These are phyloP conservation scores for Ectemnius continuus DNA, from an alignment of 2,888 invertebrate genomes.

Conservation along the genomic window DNA sequence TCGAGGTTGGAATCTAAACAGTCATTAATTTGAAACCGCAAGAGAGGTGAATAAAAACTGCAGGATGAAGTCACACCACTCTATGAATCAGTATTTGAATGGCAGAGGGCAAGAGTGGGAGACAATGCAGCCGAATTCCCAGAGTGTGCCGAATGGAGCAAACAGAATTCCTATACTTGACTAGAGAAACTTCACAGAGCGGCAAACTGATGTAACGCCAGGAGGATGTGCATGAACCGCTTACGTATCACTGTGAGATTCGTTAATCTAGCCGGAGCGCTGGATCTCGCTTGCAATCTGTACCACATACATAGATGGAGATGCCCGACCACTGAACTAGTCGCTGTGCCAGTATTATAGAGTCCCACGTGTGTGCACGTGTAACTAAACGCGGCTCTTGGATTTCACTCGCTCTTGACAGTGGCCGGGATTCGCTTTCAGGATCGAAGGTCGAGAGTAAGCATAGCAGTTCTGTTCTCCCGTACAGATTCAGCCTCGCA, in stretches of 20 bases:
- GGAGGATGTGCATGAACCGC: neutral
- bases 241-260: constrained; percentile 22
- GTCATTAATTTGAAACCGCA: no score
- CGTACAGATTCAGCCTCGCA: no score
- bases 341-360: neutral
- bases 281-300: constrained; percentile 17
- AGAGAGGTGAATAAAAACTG: no score
- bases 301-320: neutral
- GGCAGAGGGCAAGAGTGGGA: no score
- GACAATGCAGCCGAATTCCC: no score
- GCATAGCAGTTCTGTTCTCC: neutral
- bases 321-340: no score
- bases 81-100: no score
- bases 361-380: neutral
- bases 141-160: no score
- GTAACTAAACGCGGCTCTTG: constrained; percentile 17
- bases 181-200: no score
- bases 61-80: no score
- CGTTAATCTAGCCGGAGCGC: constrained; percentile 16
- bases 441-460: constrained; percentile 31
- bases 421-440: constrained; percentile 33
- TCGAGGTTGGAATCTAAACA: no score
- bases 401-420: constrained; percentile 48
- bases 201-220: neutral
- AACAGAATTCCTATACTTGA: no score